Base-by-base conservation (phyloP, 35 echinoderm and acorn worm genomes). In the Ophiothrix spiculata region DNA sequence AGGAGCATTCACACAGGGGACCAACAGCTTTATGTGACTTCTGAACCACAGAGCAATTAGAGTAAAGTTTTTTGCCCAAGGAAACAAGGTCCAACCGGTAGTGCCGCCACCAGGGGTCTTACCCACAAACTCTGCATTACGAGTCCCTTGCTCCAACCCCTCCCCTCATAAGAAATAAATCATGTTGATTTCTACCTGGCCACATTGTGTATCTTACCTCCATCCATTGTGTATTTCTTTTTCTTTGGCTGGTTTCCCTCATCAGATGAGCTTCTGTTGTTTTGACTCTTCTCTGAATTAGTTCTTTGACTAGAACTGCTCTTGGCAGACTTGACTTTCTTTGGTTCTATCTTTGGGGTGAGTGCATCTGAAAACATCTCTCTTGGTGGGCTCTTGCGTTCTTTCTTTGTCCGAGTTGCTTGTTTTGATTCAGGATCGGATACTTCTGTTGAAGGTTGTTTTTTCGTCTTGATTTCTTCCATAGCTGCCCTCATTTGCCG, bases 321-420 rank as follows among this genome's bases (percentile, higher is more conserved):
- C 60, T n/a, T 69, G 60, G 16, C 29, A 2, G 60, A 28, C 23
- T 69, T 69, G 3, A 28, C 1, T 69, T 10, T 10, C 8, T n/a
- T 10, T 69, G 8, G 17, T 69, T 37, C 31, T 40, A 33, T 73
- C 31, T 32, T n/a, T 10, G 63, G 28, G 0, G 87, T 74, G 15
- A 93, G 42, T 35, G 91, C 86, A 35, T 89, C 75, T 33, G 91
- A 93, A 75, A 93, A 93, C 29, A 63, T 84, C 40, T 93, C 87
- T 42, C 81, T 88, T 0, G 85, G 74, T 75, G 38, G 64, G 13
- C 38, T n/a, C 8, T 19, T 60, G 25, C n/a, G n/a, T 15, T 69
- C 16, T 69, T 69, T n/a, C 25, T 69, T n/a, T 69, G 6, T 10
- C 23, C 23, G 29, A 12, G 60, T 6, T 21, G 21, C 81, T 74